phyloP scores from a whole-genome alignment of 2,888 invertebrate genomes.

The Endotricha flammealis region DNA sequence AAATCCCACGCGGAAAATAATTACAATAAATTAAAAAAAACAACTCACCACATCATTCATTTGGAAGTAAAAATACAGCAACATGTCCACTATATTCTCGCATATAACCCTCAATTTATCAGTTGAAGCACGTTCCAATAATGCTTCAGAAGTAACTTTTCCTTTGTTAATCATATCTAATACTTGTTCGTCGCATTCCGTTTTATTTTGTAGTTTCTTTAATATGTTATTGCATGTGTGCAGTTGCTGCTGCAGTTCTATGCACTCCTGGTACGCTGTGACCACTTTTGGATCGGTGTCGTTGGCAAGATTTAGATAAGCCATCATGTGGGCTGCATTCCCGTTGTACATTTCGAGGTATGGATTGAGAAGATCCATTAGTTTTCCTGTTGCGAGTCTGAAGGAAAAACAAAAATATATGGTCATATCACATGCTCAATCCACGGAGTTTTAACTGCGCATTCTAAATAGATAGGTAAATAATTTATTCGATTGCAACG shows the following conservation, averaged over 20 bases:
- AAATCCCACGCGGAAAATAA: too few relatives aligned
- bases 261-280: slow-evolving; percentile 83
- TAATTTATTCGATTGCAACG: too few relatives aligned
- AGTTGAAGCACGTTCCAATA: slow-evolving; percentile 82
- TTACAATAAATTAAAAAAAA: too few relatives aligned
- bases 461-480: too few relatives aligned
- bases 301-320: slow-evolving; percentile 84
- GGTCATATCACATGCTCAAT: not conserved
- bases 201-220: slow-evolving; percentile 82
- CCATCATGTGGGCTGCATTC: slow-evolving; percentile 89
- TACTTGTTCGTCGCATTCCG: slow-evolving; percentile 51
- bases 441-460: not conserved
- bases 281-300: slow-evolving; percentile 78
- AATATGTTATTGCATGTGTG: slow-evolving; percentile 89
- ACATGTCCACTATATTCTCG: slow-evolving; percentile 88
- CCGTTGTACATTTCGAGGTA: slow-evolving; percentile 88
- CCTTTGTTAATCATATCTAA: slow-evolving; percentile 50
- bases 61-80: slow-evolving; percentile 83
- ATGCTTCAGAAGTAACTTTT: slow-evolving; percentile 50
- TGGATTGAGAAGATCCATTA: slow-evolving; percentile 88
- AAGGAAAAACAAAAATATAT: slow-evolving; percentile 58
- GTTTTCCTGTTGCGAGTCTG: slow-evolving; percentile 90
- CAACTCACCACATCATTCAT: slow-evolving; percentile 56
- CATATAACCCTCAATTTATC: slow-evolving; percentile 91
- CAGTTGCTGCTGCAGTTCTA: slow-evolving; percentile 92